A percentile compares a stretch with the other conserved stretches of the same genome.
phyloP scores from a whole-genome alignment of 2,888 invertebrate species.

The Cartodere bifasciata region DNA sequence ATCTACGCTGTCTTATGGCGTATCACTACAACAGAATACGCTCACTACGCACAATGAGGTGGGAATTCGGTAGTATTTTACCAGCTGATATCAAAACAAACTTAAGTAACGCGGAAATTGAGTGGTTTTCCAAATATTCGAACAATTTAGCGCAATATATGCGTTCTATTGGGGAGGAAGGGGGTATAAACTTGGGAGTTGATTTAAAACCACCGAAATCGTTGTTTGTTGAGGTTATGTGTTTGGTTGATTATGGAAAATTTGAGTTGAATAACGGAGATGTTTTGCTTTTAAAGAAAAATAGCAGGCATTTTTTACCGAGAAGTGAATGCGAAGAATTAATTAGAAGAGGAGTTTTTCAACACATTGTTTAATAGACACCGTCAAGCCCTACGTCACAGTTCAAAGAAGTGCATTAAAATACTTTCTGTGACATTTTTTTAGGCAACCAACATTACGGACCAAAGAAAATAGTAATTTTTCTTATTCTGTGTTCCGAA shows the following conservation, averaged over 20 bases:
- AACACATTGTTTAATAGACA: conserved; percentile 61
- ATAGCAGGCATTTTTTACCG: conserved; percentile 82
- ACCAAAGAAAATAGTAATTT: too few relatives aligned
- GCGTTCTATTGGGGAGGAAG: conserved; percentile 73
- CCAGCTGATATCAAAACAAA: conserved; percentile 73
- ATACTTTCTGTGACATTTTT: too few relatives aligned
- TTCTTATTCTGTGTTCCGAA: too few relatives aligned
- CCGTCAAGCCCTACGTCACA: too few relatives aligned
- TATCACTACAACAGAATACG: conserved; percentile 72
- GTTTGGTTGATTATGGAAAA: conserved; percentile 83
- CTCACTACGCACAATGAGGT: conserved; percentile 74
- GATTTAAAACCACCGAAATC: conserved; percentile 86
- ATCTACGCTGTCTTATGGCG: conserved; percentile 78
- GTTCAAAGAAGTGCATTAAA: too few relatives aligned
- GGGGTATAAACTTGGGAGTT: conserved; percentile 74
- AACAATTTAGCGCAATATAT: conserved; percentile 78
- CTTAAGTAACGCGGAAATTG: conserved; percentile 67
- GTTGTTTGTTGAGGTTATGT: conserved; percentile 83
- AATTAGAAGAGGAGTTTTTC: conserved; percentile 77
- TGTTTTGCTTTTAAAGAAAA: conserved; percentile 73
- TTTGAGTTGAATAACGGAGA: conserved; percentile 92
- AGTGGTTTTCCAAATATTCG: conserved; percentile 84
- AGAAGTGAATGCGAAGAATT: conserved; percentile 81
- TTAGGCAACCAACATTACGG: too few relatives aligned
- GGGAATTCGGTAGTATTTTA: conserved; percentile 90